Percentiles rank a stretch among this genome's conserved stretches.
Evolutionary conservation across 1,140 invertebrate species (phyloP).

Genomic region (Halotydeus destructor): DNA sequence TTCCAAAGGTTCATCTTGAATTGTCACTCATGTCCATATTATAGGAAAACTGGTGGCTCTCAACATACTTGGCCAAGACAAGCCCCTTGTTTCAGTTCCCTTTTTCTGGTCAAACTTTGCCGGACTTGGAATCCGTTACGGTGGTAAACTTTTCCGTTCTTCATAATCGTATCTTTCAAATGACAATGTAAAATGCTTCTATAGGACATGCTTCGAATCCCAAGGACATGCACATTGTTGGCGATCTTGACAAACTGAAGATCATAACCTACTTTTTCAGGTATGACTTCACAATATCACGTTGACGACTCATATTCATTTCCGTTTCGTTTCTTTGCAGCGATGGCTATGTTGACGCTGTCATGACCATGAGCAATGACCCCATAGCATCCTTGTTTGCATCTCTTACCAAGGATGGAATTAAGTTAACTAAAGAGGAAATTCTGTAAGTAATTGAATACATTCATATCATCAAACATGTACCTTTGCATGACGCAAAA

Average conservation of each 20-base stretch:
- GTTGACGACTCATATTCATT: conserved; percentile 1
- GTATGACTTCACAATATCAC: no score
- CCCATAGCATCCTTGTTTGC: no score
- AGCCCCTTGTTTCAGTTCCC: conserved; percentile 40
- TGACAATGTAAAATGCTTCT: conserved; percentile 5
- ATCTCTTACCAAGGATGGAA: no score
- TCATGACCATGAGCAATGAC: no score
- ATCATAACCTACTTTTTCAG: conserved; percentile 53
- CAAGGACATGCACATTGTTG: conserved; percentile 47
- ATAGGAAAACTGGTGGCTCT: conserved; percentile 45
- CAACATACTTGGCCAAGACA: conserved; percentile 45
- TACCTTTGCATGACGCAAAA: no score
- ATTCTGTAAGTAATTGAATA: no score
- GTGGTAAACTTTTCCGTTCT: conserved; percentile 37
- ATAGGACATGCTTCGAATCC: conserved; percentile 45
- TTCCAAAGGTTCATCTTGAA: conserved; percentile 4
- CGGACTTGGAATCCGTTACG: conserved; percentile 64
- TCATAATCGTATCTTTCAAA: no score
- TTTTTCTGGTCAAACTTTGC: conserved; percentile 82
- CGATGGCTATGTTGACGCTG: background rate
- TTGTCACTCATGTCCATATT: conserved; percentile 5
- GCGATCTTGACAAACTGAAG: conserved; percentile 49
- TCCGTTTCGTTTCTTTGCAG: background rate
- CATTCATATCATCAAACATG: no score
- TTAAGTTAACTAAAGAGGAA: no score